Evolutionary conservation across 2,888 invertebrate species (phyloP).

Genomic region (Sinodicranocentrus sp.): DNA sequence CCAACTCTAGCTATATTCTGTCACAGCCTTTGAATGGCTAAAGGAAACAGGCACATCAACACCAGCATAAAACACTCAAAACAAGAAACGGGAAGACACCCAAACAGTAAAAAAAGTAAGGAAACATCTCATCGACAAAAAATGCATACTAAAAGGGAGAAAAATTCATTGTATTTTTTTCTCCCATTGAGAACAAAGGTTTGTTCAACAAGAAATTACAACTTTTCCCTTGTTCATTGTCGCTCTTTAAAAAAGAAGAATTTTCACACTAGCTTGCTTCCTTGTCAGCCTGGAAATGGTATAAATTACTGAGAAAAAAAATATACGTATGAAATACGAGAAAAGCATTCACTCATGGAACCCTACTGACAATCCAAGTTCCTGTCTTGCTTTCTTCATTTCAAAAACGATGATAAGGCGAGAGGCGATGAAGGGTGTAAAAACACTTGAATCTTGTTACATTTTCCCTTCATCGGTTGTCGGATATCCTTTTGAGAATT

Average conservation of each 20-base stretch:
- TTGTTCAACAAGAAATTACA: conserved; percentile 65
- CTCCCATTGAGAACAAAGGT: conserved; percentile 54
- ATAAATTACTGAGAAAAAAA: conserved; percentile 47
- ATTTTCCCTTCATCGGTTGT: conserved; percentile 35
- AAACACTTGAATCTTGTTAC: conserved; percentile 19
- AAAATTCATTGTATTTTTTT: conserved; percentile 57
- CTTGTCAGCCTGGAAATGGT: conserved; percentile 51
- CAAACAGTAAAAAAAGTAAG: conserved; percentile 2
- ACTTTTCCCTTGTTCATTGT: conserved; percentile 62
- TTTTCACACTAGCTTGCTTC: conserved; percentile 56
- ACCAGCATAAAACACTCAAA: neutral
- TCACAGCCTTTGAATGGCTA: conserved; percentile 56
- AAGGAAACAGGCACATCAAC: conserved; percentile 43
- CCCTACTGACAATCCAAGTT: conserved; percentile 56
- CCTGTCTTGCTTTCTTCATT: conserved; percentile 44
- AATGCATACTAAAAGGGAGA: conserved; percentile 23
- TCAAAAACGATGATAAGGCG: conserved; percentile 24
- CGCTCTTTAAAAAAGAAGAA: conserved; percentile 35
- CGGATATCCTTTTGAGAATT: conserved; percentile 55
- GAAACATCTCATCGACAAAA: conserved; percentile 26
- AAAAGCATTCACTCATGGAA: conserved; percentile 33
- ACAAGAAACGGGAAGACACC: neutral
- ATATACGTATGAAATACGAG: neutral
- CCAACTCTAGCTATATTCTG: conserved; percentile 13
- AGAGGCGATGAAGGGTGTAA: conserved; percentile 64